Base-by-base conservation (phyloP, 1,140 invertebrate species). In the Nasonia longicornis region DNA sequence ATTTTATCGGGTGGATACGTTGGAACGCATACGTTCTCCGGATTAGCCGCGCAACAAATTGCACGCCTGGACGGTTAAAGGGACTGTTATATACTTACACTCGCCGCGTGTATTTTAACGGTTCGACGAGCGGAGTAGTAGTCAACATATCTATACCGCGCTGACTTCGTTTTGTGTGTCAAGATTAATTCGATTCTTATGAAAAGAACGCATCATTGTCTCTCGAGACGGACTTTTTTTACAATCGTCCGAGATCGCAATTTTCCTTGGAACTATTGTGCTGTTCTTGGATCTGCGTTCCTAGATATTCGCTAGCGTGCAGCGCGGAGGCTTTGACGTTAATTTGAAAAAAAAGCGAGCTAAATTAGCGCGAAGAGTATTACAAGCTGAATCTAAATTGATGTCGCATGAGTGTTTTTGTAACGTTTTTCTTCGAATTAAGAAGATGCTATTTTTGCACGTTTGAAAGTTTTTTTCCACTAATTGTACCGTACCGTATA, bases 321-420 rank as follows among this genome's bases (percentile, higher is more conserved):
- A 76, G 14, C 38, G 63, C 12, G 22, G 29, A 35, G 10, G 29
- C 20, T 1, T 52, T 6, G 26, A 3, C 29, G 38, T 42, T 70
- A 70, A 78, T 67, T 67, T 48, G 48, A 42, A 77, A 77, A 77
- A 77, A 70, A 58, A 78, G 7, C 38, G 16, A 52, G 69, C 67
- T 70, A 6, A 52, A 70, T 78, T 12, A 58, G 52, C 52, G 52
- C 52, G 45, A 2, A 48, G 45, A 14, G 11, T 16, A 48, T 16
- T 26, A 26, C 26, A 48, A 48, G 52, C 20, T 58, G 20, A 58
- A 58, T 58, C 52, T 58, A 58, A 58, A 58, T n/a, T 58, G 52
- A 58, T 58, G 52, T n/a, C 20, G 10, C 10, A 20, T 6, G 52
- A n/a, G 11, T 14, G 12, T 0, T 2, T 3, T 12, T 2, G 3